Conservation (phyloP, 2,797 vertebrate genomes). For the Diplodus puntazzo region DNA sequence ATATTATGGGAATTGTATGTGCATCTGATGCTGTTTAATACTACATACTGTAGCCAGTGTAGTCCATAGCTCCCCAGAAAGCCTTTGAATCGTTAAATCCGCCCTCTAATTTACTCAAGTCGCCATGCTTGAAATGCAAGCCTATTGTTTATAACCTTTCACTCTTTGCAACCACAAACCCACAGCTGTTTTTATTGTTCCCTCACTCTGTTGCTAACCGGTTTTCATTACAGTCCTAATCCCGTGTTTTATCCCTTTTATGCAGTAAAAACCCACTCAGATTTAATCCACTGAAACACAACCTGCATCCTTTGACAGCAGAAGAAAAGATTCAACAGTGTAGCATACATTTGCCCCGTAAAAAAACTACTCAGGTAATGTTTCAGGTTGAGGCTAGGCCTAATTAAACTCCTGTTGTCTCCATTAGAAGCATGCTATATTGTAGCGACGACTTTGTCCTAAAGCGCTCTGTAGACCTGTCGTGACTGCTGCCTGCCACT, state of each 20-base stretch:
- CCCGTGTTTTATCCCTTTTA: slow-evolving; percentile 8
- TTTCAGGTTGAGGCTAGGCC: slow-evolving; percentile 24
- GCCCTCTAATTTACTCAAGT: slow-evolving; percentile 37
- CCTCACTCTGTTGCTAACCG: not conserved
- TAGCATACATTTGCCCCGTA: not conserved
- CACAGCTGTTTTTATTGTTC: slow-evolving; percentile 14
- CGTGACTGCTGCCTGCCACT: slow-evolving; percentile 41
- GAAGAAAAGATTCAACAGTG: slow-evolving; percentile 16
- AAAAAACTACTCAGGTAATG: slow-evolving; percentile 24
- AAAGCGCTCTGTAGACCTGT: slow-evolving; percentile 28
- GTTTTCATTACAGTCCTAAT: slow-evolving; percentile 21
- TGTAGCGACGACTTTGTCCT: slow-evolving; percentile 4
- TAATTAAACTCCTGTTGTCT: slow-evolving; percentile 33
- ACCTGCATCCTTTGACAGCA: not conserved
- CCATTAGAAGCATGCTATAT: slow-evolving; percentile 15
- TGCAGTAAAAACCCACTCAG: slow-evolving; percentile 23
- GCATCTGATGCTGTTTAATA: not conserved
- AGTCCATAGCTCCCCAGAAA: not conserved
- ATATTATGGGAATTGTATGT: not conserved
- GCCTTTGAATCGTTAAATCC: slow-evolving; percentile 16
- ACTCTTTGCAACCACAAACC: slow-evolving; percentile 23
- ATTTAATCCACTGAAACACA: slow-evolving; percentile 13
- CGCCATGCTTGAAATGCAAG: slow-evolving; percentile 17
- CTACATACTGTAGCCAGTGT: not conserved
- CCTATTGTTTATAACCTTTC: slow-evolving; percentile 31